Conservation (phyloP, 2,113 vertebrate genomes). For the Gallinago paraguaiae region DNA sequence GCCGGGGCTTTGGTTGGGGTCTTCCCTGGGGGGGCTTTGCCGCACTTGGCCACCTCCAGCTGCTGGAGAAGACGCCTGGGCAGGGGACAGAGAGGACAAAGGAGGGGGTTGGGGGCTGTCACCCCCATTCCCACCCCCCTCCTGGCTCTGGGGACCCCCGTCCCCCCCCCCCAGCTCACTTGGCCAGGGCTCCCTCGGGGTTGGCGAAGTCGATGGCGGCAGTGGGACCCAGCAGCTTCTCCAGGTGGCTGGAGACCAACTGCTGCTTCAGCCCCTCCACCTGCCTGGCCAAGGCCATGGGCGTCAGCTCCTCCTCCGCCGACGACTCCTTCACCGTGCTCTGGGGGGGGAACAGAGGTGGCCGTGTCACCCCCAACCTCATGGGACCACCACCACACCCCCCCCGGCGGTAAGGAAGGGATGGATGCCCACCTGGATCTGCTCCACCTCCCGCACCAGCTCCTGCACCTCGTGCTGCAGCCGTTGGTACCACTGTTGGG, state of each 20-base stretch:
- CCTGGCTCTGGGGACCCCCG: too few relatives aligned
- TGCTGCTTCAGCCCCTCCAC: conserved; percentile 90
- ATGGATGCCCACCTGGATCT: conserved; percentile 83
- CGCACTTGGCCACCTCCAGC: conserved; percentile 85
- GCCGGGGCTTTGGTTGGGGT: conserved; percentile 14
- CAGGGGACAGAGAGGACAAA: background rate
- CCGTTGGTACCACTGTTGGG: conserved; percentile 94
- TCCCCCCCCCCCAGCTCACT: conserved; percentile 74
- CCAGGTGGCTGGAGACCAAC: conserved; percentile 89
- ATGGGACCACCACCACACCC: background rate
- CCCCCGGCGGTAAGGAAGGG: background rate
- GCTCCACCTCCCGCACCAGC: conserved; percentile 88
- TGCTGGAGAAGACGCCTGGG: conserved; percentile 89
- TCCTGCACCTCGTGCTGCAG: conserved; percentile 93
- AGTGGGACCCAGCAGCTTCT: conserved; percentile 89
- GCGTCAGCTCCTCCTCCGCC: conserved; percentile 89
- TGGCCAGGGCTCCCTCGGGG: conserved; percentile 91
- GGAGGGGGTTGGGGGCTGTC: fast-evolving
- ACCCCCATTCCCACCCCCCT: too few relatives aligned
- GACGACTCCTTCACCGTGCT: conserved; percentile 82
- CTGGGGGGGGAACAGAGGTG: conserved; percentile 56
- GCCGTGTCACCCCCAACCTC: background rate
- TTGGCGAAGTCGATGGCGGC: conserved; percentile 90
- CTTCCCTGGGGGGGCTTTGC: conserved; percentile 65
- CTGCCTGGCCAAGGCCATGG: conserved; percentile 88